These are phyloP conservation scores for Lepus europaeus DNA, from an alignment of 2,113 vertebrate species.

Conservation along the genomic window DNA sequence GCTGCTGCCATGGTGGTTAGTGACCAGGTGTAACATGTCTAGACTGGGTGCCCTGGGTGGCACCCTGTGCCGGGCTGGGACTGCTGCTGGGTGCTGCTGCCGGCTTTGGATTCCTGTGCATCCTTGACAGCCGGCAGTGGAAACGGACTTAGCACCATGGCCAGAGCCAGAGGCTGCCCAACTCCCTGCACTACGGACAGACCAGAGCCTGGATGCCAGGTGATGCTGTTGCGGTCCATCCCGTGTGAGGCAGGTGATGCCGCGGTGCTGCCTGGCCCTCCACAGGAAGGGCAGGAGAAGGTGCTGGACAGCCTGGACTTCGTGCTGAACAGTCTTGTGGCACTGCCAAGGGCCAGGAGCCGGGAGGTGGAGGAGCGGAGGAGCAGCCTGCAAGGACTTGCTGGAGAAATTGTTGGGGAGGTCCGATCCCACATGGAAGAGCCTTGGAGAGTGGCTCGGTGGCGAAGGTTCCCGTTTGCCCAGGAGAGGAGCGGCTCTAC, in stretches of 20 bases:
- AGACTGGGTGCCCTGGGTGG: slow-evolving; percentile 70
- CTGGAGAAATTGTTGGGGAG: slow-evolving; percentile 92
- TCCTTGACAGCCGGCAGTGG: slow-evolving; percentile 78
- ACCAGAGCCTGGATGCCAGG: slow-evolving; percentile 61
- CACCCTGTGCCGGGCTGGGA: slow-evolving; percentile 77
- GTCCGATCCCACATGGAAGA: slow-evolving; percentile 94
- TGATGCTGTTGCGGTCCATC: slow-evolving; percentile 49
- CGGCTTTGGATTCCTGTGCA: slow-evolving; percentile 83
- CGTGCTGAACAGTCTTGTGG: slow-evolving; percentile 89
- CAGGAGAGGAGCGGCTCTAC: slow-evolving; percentile 94
- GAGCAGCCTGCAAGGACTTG: slow-evolving; percentile 90
- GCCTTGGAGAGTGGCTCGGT: slow-evolving; percentile 88
- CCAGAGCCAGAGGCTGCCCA: slow-evolving; percentile 62
- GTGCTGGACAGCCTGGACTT: slow-evolving; percentile 93
- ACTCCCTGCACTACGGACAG: slow-evolving; percentile 58
- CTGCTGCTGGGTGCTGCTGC: slow-evolving; percentile 83
- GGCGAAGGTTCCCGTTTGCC: slow-evolving; percentile 85
- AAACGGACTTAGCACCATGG: slow-evolving; percentile 69
- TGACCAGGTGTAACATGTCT: slow-evolving; percentile 81
- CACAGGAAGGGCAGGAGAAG: slow-evolving; percentile 88
- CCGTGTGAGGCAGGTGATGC: slow-evolving; percentile 80
- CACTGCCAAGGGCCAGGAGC: slow-evolving; percentile 82
- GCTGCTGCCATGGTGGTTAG: slow-evolving; percentile 23
- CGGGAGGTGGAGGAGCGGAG: slow-evolving; percentile 93
- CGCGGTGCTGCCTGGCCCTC: slow-evolving; percentile 54